phyloP scores from a whole-genome alignment of 2,888 invertebrate species.

The Odontomyia ornata region DNA sequence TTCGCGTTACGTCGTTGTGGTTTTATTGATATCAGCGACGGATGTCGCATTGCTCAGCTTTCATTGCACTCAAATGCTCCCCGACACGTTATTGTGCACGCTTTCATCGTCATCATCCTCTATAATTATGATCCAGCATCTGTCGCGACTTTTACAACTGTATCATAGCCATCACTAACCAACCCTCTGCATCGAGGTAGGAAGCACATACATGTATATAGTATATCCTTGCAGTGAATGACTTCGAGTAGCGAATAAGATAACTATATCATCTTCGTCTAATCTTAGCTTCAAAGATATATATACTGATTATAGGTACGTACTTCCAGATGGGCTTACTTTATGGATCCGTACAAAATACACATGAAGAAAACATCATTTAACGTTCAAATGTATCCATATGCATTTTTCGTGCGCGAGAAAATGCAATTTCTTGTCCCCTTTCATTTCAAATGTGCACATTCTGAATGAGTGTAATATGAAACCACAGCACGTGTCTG shows the following conservation, averaged over 20 bases:
- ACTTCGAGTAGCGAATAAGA: background rate
- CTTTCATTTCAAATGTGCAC: constrained; percentile 14
- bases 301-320: background rate
- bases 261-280: constrained; percentile 15
- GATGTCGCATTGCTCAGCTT: constrained; percentile 23
- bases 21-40: constrained; percentile 21
- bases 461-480: constrained; percentile 38
- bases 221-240: background rate
- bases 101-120: background rate
- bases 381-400: background rate
- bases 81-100: background rate
- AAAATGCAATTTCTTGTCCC: constrained; percentile 40
- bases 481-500: constrained; percentile 43
- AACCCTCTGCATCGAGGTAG: background rate
- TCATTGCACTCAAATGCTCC: background rate
- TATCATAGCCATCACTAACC: constrained; percentile 2
- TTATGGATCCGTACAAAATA: background rate
- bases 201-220: background rate
- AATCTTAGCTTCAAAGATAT: background rate
- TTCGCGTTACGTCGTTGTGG: background rate
- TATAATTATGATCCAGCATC: constrained; percentile 20
- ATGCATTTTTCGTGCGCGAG: background rate
- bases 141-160: constrained; percentile 38
- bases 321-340: background rate
- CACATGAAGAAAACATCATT: background rate